Evolutionary conservation across 2,888 invertebrate species (phyloP), one percentile per base, ranked within the genome.

Genomic region (Omphaloscelis lunosa): DNA sequence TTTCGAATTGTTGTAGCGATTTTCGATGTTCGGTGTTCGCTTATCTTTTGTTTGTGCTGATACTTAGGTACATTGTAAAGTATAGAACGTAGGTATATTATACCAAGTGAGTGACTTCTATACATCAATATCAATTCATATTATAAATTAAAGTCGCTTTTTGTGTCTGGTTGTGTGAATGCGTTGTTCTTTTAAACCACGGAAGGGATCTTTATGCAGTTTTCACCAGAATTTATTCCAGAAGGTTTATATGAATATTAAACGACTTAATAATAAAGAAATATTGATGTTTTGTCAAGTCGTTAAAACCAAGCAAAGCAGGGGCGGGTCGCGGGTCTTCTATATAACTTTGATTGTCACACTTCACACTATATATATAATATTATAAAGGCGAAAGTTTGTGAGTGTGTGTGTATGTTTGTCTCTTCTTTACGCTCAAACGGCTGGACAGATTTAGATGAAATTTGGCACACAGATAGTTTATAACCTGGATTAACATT

Each of bases 1-100:
- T 66, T 70, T 83, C 66, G 58, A 61, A 66, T 23, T 56, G 53
- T 23, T 72, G 45, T 58, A 23, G 45, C 41, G 56, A 68, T 79
- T 59, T 79, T 59, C 53, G 34, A 78, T 61, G 53, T 68, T 83
- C 67, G 27, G 48, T 6, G 20, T n/a, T 56, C n/a, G 29, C 67
- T 27, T 41, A 27, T 82, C 48, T 53, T 51, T 82, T 65, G 41
- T 82, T 51, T 65, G n/a, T 15, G 20, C 53, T 72, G 20, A 5
- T 41, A 56, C 20, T 48, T 27, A 17, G 2, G 6, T 56, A 15
- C 2, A 67, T 68, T 20, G 7, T 34, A 8, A n/a, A n/a, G 51
- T 68, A 34, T 29, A 45, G 7, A 20, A 45, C 15, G 23, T 34
- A 12, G n/a, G 12, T 51, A 51, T 56, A 6, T 56, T 27, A 12